Conservation (phyloP, 1,140 invertebrate genomes). For the Lepidurus apus region DNA sequence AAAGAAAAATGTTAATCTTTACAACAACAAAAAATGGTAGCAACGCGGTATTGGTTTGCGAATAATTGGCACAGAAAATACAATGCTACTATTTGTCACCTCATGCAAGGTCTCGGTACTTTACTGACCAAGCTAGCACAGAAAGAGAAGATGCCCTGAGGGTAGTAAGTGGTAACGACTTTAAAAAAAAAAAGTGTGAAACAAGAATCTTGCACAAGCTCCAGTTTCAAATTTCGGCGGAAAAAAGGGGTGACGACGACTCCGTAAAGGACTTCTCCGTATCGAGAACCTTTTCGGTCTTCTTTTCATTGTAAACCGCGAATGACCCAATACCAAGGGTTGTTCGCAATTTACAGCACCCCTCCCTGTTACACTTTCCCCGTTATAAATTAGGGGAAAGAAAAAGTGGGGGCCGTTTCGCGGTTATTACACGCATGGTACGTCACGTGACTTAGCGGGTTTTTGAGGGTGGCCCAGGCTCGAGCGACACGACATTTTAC, state of each 20-base stretch:
- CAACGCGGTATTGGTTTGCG: too few species aligned
- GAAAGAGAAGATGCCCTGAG: too few species aligned
- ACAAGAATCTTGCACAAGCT: not conserved
- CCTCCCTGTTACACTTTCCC: not conserved
- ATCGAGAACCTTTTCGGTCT: not conserved
- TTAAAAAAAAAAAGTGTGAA: not conserved
- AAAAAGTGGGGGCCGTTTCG: not conserved
- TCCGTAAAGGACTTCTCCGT: not conserved
- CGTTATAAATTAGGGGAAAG: not conserved
- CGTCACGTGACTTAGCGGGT: not conserved
- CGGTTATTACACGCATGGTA: slow-evolving; percentile 2
- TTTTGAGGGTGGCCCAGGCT: not conserved
- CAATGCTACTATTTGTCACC: too few species aligned
- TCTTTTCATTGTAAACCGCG: not conserved
- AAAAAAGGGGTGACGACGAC: not conserved
- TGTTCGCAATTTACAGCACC: not conserved
- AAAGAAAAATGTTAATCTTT: not conserved
- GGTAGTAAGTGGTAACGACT: too few species aligned
- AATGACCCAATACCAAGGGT: not conserved
- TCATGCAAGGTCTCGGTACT: too few species aligned
- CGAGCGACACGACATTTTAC: not conserved
- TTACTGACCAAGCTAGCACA: too few species aligned
- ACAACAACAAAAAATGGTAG: too few species aligned
- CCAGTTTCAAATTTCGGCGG: not conserved
- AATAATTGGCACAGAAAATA: too few species aligned